Evolutionary conservation across 2,888 invertebrate genomes (phyloP).

Genomic region (Allacma fusca): DNA sequence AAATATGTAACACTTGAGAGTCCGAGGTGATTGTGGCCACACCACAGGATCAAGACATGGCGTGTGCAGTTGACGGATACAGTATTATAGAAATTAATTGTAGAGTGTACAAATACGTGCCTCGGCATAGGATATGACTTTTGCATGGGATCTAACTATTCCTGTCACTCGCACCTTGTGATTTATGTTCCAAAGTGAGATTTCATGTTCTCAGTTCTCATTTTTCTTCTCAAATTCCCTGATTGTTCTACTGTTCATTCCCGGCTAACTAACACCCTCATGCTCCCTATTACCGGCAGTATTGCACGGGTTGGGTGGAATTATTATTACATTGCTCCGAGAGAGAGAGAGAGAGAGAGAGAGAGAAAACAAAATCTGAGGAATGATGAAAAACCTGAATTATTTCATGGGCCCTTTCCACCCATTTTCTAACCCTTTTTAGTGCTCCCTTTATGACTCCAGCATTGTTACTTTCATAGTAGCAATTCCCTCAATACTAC

Average conservation of each 20-base stretch:
- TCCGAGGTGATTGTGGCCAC: background rate
- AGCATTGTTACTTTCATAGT: background rate
- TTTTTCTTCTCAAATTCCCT: background rate
- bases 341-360: too few relatives aligned
- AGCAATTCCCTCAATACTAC: too few relatives aligned
- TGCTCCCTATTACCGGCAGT: background rate
- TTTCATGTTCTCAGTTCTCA: constrained; percentile 12
- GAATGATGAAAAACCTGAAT: background rate
- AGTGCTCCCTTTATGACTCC: too few relatives aligned
- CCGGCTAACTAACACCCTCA: background rate
- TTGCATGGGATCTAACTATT: constrained; percentile 34
- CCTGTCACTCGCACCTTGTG: constrained; percentile 20
- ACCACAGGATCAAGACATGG: constrained; percentile 34
- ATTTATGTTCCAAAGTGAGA: constrained; percentile 16
- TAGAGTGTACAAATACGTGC: background rate
- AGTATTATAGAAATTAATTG: constrained; percentile 16
- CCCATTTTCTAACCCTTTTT: background rate
- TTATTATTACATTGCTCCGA: too few relatives aligned
- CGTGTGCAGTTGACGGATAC: constrained; percentile 26
- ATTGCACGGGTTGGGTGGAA: background rate
- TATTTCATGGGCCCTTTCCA: background rate
- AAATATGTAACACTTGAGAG: background rate
- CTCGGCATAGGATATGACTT: background rate
- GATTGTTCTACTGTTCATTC: background rate
- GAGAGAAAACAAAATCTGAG: background rate